A percentile compares a stretch with the other conserved stretches of the same genome.
phyloP scores from a whole-genome alignment of 2,797 vertebrate genomes.

The Strix occidentalis region DNA sequence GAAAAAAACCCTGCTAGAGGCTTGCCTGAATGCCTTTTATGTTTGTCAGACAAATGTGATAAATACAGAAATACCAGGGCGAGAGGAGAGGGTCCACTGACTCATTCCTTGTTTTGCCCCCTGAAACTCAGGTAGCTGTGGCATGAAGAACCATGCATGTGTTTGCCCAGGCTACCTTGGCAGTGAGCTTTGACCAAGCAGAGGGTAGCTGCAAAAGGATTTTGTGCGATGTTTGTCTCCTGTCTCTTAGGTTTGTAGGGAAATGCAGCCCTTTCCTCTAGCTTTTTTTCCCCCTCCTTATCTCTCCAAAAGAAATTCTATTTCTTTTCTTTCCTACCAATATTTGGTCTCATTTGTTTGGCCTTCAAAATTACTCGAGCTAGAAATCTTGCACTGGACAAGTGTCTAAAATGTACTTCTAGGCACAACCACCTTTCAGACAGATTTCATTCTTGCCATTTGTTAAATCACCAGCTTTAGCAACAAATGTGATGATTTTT shows the following conservation, averaged over 20 bases:
- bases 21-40: not conserved
- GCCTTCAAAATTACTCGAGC: not conserved
- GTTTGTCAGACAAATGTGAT: not conserved
- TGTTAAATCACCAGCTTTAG: not conserved
- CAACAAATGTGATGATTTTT: constrained; percentile 2
- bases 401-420: not conserved
- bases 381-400: not conserved
- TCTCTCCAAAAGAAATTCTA: constrained; percentile 24
- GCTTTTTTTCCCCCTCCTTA: not conserved
- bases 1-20: not conserved
- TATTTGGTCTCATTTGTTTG: constrained; percentile 46
- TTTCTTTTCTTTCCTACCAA: constrained; percentile 29
- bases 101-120: not conserved
- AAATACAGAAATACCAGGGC: not conserved
- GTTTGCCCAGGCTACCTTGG: not conserved
- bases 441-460: not conserved
- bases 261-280: constrained; percentile 12
- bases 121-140: not conserved
- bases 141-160: not conserved
- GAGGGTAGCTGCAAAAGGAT: not conserved
- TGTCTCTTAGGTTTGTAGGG: not conserved
- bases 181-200: not conserved
- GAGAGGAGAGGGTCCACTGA: not conserved
- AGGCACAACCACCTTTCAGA: not conserved
- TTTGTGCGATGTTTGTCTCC: not conserved